Conservation (phyloP, 2,888 invertebrate genomes). For the Cosmorhoe ocellata region DNA sequence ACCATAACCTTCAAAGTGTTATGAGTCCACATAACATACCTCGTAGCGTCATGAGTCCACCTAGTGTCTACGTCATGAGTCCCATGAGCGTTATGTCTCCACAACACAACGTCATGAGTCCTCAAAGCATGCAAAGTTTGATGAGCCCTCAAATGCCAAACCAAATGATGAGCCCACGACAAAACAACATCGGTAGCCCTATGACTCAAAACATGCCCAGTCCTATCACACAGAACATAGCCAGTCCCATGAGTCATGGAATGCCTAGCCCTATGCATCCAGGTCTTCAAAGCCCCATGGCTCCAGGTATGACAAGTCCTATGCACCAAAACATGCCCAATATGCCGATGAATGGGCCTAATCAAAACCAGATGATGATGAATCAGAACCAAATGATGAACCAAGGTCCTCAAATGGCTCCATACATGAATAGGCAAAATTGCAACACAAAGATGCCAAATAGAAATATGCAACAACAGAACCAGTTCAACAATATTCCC, state of each 20-base stretch:
- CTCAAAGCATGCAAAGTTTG: slow-evolving; percentile 65
- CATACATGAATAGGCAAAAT: slow-evolving; percentile 58
- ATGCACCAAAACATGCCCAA: slow-evolving; percentile 73
- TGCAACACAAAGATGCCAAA: slow-evolving; percentile 61
- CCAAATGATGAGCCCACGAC: slow-evolving; percentile 75
- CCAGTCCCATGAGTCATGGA: slow-evolving; percentile 71
- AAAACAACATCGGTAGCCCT: slow-evolving; percentile 62
- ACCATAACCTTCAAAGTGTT: slow-evolving; percentile 66
- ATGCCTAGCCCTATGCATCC: slow-evolving; percentile 76
- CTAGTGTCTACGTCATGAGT: slow-evolving; percentile 62
- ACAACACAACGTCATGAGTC: slow-evolving; percentile 70
- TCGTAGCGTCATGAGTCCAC: slow-evolving; percentile 69
- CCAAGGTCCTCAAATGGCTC: slow-evolving; percentile 48
- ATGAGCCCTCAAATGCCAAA: slow-evolving; percentile 76
- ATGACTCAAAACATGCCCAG: slow-evolving; percentile 60
- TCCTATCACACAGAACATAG: slow-evolving; percentile 68
- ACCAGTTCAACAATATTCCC: slow-evolving; percentile 44
- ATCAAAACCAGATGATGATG: slow-evolving; percentile 60
- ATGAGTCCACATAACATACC: slow-evolving; percentile 72
- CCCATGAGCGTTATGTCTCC: slow-evolving; percentile 46
- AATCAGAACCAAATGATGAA: slow-evolving; percentile 53
- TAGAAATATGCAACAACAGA: slow-evolving; percentile 42
- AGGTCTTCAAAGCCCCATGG: slow-evolving; percentile 71
- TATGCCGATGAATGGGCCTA: slow-evolving; percentile 64
- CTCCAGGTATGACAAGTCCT: slow-evolving; percentile 66